Percentiles rank a stretch among this genome's conserved stretches.
Conservation (phyloP, 2,113 vertebrate species). For the Aythya baeri region DNA sequence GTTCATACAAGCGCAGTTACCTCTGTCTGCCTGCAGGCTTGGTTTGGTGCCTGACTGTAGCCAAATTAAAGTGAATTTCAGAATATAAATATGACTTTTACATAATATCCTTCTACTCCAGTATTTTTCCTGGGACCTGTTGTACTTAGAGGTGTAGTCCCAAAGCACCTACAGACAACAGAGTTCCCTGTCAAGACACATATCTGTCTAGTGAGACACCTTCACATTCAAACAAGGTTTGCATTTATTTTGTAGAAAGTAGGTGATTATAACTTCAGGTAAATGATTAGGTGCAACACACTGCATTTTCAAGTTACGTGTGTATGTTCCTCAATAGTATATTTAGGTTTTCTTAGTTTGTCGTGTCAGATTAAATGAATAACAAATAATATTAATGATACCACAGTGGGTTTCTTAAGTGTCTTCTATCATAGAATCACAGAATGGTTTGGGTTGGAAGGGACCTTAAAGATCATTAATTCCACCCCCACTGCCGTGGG, state of each 20-base stretch:
- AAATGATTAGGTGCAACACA: not conserved
- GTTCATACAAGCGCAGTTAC: not conserved
- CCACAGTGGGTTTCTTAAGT: not conserved
- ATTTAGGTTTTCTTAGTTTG: not conserved
- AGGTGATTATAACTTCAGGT: not conserved
- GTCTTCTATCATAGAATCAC: no score
- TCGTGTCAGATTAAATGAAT: not conserved
- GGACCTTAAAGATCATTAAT: no score
- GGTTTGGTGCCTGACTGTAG: rapidly evolving
- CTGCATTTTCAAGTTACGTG: not conserved
- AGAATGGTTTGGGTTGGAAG: no score
- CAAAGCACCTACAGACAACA: no score
- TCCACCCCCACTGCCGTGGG: no score
- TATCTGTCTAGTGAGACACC: not conserved
- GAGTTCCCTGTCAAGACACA: not conserved
- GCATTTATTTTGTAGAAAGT: not conserved
- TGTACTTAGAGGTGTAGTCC: not conserved
- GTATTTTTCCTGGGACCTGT: not conserved
- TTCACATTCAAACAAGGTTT: not conserved
- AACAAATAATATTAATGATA: not conserved
- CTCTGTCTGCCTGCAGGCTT: not conserved
- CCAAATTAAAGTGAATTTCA: not conserved
- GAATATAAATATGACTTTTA: not conserved
- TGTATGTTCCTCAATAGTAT: not conserved
- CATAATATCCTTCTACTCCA: not conserved